phyloP scores from a whole-genome alignment of 2,113 vertebrate genomes.

The Maccullochella peelii region DNA sequence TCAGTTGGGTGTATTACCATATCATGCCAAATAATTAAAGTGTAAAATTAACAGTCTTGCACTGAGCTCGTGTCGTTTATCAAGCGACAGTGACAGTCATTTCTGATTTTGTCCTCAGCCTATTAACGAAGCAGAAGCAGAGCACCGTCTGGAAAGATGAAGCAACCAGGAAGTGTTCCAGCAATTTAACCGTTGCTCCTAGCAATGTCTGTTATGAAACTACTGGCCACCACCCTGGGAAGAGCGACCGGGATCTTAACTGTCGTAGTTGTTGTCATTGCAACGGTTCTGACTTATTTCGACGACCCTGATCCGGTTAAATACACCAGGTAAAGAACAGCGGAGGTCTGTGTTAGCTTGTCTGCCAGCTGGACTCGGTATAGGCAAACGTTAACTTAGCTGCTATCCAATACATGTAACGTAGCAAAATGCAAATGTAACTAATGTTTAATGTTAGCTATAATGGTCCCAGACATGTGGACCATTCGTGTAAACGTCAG shows the following conservation, averaged over 20 bases:
- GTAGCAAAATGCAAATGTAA: background rate
- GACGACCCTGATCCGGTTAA: slow-evolving; percentile 69
- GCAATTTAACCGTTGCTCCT: fast-evolving
- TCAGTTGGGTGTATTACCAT: background rate
- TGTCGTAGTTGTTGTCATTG: slow-evolving; percentile 58
- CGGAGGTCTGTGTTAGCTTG: background rate
- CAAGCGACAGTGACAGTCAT: background rate
- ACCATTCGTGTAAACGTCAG: background rate
- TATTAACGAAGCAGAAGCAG: slow-evolving; percentile 5
- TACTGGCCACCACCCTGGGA: slow-evolving; percentile 21
- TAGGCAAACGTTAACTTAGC: background rate
- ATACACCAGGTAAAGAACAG: slow-evolving; percentile 68
- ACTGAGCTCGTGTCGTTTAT: too few species aligned
- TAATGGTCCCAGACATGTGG: background rate
- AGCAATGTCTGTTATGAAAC: slow-evolving; percentile 32
- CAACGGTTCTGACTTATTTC: slow-evolving; percentile 68
- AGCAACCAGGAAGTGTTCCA: slow-evolving; percentile 74
- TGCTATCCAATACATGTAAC: background rate
- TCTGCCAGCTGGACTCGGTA: background rate
- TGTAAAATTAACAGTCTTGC: background rate
- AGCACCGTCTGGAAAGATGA: background rate
- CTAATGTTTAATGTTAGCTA: background rate
- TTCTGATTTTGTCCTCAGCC: background rate
- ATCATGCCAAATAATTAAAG: background rate
- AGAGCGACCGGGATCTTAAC: slow-evolving; percentile 45